phyloP scores from a whole-genome alignment of 2,888 invertebrate species.

The Thymelicus sylvestris region DNA sequence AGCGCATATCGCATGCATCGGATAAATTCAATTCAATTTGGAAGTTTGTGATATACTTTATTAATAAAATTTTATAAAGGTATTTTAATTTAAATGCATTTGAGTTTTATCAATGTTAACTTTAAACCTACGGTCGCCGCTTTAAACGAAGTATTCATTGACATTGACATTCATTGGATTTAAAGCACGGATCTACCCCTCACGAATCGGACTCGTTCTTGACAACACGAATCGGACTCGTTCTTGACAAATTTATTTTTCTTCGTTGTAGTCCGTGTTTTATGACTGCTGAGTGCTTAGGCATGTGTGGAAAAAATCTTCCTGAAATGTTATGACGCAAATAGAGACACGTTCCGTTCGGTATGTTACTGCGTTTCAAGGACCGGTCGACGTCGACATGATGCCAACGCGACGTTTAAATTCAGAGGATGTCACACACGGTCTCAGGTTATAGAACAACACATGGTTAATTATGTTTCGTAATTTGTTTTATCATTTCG shows the following conservation, averaged over 20 bases:
- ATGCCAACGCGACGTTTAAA: neutral
- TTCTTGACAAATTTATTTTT: neutral
- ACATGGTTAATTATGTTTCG: neutral
- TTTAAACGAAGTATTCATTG: no score
- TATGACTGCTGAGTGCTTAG: neutral
- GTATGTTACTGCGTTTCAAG: neutral
- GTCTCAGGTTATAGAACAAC: no score
- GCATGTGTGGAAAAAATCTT: neutral
- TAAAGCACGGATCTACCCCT: no score
- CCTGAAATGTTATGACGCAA: conserved; percentile 8
- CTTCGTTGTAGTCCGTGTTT: neutral
- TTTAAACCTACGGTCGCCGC: no score
- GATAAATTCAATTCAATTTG: no score
- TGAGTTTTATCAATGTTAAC: no score
- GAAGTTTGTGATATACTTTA: no score
- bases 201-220: neutral
- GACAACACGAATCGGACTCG: neutral
- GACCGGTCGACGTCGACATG: neutral
- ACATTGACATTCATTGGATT: no score
- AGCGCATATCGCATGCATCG: no score
- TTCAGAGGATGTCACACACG: conserved; percentile 4
- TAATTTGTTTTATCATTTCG: neutral
- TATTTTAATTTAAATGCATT: no score
- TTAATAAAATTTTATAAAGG: no score
- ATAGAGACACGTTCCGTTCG: neutral